A percentile compares a stretch with the other conserved stretches of the same genome.
Conservation (phyloP, 2,888 invertebrate genomes). For the Trachelus tabidus region DNA sequence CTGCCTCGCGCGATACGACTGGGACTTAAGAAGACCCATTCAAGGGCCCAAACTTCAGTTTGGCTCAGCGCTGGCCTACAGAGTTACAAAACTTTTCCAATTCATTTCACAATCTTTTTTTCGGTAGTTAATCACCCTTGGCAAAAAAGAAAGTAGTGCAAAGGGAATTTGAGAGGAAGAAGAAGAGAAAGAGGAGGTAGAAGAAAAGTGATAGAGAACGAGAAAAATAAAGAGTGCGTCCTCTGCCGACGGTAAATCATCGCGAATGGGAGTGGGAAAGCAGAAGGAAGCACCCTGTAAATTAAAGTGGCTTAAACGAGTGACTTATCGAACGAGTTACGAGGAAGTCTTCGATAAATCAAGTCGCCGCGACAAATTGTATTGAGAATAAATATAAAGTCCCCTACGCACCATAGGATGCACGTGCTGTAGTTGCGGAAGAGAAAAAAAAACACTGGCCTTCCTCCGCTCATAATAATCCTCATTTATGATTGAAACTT, state of each 20-base stretch:
- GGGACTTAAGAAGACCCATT: background rate
- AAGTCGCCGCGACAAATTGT: slow-evolving; percentile 46
- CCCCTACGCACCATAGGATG: background rate
- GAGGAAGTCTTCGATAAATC: slow-evolving; percentile 39
- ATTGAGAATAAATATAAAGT: slow-evolving; percentile 26
- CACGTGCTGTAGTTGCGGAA: background rate
- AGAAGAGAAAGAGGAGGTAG: slow-evolving; percentile 1
- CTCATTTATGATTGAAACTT: background rate
- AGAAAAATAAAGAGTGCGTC: slow-evolving; percentile 16
- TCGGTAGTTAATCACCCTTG: background rate
- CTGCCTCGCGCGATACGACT: slow-evolving; percentile 10
- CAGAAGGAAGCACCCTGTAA: slow-evolving; percentile 41
- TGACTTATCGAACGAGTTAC: slow-evolving; percentile 44
- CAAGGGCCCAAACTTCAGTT: background rate
- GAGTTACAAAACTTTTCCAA: background rate
- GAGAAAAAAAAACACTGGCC: background rate
- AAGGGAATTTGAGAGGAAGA: slow-evolving; percentile 24
- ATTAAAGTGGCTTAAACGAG: slow-evolving; percentile 44
- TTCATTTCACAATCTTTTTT: background rate
- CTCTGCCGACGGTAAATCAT: slow-evolving; percentile 8
- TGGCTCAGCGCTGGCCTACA: background rate
- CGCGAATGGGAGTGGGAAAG: slow-evolving; percentile 24
- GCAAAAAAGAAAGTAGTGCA: slow-evolving; percentile 6
- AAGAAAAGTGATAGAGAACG: slow-evolving; percentile 6
- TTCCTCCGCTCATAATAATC: background rate